phyloP scores from a whole-genome alignment of 2,888 invertebrate genomes.

The Sepioteuthis lessoniana region DNA sequence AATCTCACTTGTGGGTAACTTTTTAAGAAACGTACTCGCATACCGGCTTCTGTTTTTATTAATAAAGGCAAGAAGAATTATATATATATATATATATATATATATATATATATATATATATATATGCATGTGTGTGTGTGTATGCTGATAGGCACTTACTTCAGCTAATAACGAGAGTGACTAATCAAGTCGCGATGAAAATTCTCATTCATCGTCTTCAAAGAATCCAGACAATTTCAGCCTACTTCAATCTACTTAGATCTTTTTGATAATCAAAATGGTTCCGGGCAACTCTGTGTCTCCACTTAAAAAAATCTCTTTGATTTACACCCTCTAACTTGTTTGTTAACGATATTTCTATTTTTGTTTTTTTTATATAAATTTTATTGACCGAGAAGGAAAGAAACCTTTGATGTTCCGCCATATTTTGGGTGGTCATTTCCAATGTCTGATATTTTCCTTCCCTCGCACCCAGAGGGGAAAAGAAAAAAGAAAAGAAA shows the following conservation, averaged over 20 bases:
- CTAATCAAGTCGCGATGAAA: neutral
- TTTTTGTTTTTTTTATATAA: neutral
- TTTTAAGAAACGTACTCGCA: too few relatives aligned
- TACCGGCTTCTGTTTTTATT: too few relatives aligned
- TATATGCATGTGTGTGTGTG: too few relatives aligned
- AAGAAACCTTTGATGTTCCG: neutral
- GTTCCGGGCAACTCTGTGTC: neutral
- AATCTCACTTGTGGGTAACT: too few relatives aligned
- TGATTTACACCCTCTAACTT: neutral
- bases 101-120: too few relatives aligned
- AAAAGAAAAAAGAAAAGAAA: neutral
- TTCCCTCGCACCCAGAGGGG: neutral
- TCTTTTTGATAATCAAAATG: slow-evolving; percentile 10
- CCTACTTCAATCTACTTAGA: neutral
- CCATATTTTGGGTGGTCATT: neutral
- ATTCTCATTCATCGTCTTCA: neutral
- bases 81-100: too few relatives aligned
- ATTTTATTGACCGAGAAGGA: neutral
- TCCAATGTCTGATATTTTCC: neutral
- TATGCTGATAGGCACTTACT: neutral
- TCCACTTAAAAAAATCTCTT: neutral
- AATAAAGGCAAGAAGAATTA: too few relatives aligned
- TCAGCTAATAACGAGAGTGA: neutral
- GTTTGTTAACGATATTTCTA: neutral
- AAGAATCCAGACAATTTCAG: neutral